Base-by-base conservation (phyloP, 2,888 invertebrate species). In the Drosophila emarginata region DNA sequence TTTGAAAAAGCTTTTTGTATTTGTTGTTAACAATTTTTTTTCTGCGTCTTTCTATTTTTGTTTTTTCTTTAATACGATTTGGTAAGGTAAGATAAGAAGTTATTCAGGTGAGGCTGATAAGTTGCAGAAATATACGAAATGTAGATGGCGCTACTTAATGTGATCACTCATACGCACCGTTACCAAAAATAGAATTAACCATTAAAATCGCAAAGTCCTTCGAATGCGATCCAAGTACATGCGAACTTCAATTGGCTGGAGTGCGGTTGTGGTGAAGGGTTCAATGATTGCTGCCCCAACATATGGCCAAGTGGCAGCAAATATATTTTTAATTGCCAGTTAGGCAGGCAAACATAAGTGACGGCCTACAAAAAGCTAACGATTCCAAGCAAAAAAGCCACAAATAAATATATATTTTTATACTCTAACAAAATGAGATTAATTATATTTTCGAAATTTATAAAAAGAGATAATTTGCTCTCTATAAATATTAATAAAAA, bases 311-410 rank as follows among this genome's bases (percentile, higher is more conserved):
- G 56, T 69, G 70, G 67, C 70, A 60, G 65, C 64, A 78, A 78
- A 80, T 80, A 80, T 60, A 76, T 74, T 70, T 78, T 86, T 83
- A 83, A 83, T 86, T 86, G 88, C 72, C 68, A 71, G 76, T 67
- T 71, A 67, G 64, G 59, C 62, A 50, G 59, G 76, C 79, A 78
- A 87, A 87, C 67, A 74, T 39, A 74, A 74, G 72, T 79, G 86
- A 87, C 74, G 72, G 82, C 72, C 82, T 63, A 74, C 50, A 70
- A 45, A 45, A 45, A 61, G 62, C 54, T 28, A 54, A 76, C 67
- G 45, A 70, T 63, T 18, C 56, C 32, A 45, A 51, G 65, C 51
- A 37, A 69, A 69, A 40, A 57, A 79, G 82, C 45, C 18, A 74
- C 82, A 74, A 70, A 70, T 67, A 21, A 70, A 64, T 75, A 15